Evolutionary conservation across 2,113 vertebrate species (phyloP).

Genomic region (Numida meleagris): DNA sequence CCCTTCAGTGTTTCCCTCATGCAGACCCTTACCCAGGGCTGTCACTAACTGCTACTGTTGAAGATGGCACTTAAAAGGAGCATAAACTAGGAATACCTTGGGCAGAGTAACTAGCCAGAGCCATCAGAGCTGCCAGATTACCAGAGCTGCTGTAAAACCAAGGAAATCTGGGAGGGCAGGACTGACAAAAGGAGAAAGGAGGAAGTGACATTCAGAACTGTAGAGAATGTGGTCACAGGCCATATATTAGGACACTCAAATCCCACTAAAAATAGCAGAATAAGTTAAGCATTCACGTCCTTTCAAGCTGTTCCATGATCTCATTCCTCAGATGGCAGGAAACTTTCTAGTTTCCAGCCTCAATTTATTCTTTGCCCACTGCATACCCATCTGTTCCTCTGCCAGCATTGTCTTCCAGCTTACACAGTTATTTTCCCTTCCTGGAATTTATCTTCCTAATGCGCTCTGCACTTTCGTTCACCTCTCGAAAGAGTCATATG

Average conservation of each 20-base stretch:
- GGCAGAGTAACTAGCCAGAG: neutral
- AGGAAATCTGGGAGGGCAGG: neutral
- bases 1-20: neutral
- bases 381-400: conserved; percentile 52
- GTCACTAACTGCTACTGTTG: neutral
- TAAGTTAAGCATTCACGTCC: neutral
- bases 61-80: neutral
- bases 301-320: conserved; percentile 24
- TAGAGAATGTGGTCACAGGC: neutral
- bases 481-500: conserved; percentile 26
- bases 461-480: conserved; percentile 55
- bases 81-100: neutral
- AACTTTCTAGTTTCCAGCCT: conserved; percentile 25
- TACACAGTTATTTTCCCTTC: conserved; percentile 52
- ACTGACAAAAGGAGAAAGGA: neutral
- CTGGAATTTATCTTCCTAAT: conserved; percentile 56
- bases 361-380: conserved; percentile 47
- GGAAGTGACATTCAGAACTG: neutral
- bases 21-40: neutral
- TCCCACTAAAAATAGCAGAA: conserved; percentile 30
- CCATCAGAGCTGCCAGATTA: neutral
- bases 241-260: neutral
- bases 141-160: neutral
- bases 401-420: conserved; percentile 62
- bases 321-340: conserved; percentile 42